Evolutionary conservation across 2,888 invertebrate species (phyloP), one percentile per base, ranked within the genome.

Genomic region (Iphiclides podalirius): DNA sequence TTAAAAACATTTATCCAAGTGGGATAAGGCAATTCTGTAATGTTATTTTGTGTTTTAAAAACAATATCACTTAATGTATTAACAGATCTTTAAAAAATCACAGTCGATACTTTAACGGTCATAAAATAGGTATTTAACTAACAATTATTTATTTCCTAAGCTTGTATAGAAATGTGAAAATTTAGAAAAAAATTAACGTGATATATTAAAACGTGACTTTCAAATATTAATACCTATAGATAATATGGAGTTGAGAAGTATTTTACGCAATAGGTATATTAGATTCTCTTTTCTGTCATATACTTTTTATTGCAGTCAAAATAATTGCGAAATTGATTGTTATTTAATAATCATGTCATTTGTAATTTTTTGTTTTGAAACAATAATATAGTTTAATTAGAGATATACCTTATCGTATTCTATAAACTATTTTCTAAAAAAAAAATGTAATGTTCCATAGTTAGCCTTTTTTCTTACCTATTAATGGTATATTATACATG

Each of bases 401-500:
- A n/a, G n/a, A n/a, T n/a, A n/a, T n/a, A n/a, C n/a, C n/a, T n/a
- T n/a, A n/a, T n/a, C n/a, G n/a, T n/a, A n/a, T n/a, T n/a, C n/a
- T n/a, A n/a, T n/a, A n/a, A n/a, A n/a, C n/a, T n/a, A n/a, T n/a
- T n/a, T n/a, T n/a, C n/a, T n/a, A n/a, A n/a, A n/a, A n/a, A n/a
- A n/a, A n/a, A n/a, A n/a, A n/a, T n/a, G n/a, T n/a, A n/a, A n/a
- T n/a, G n/a, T n/a, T n/a, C n/a, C n/a, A n/a, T n/a, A n/a, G n/a
- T n/a, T n/a, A n/a, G n/a, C n/a, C n/a, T n/a, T n/a, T 37, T 4
- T 20, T 33, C 31, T 15, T 43, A 38, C 43, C 33, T 48, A 48
- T n/a, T 33, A 42, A 48, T 48, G 42, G 23, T 42, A n/a, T n/a
- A n/a, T 20, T 38, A 23, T 42, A 48, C 14, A 43, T 48, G 48